Evolutionary conservation across 2,113 vertebrate genomes (phyloP), one percentile per base, ranked within the genome.

Genomic region (Gambusia holbrooki): DNA sequence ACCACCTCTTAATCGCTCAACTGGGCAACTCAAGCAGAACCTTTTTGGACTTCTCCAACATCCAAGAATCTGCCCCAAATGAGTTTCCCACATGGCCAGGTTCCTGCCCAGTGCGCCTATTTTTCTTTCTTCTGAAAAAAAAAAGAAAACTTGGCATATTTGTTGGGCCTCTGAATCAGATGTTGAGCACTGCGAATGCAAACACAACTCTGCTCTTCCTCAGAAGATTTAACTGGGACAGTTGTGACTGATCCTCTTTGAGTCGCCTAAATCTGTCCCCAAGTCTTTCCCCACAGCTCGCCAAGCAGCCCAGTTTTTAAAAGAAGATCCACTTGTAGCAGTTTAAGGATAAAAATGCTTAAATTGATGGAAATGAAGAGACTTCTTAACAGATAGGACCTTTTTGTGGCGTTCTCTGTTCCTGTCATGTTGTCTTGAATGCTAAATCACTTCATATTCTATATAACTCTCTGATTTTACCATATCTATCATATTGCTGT

Each of bases 211-310:
- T 73, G 25, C 42, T 77, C 54, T 35, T 35, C 73, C 69, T 67
- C 64, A n/a, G 51, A 74, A 73, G 83, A 82, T 84, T 90, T 84
- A 84, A 84, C 27, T 71, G 62, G 64, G 64, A 81, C 78, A 81
- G 62, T 84, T 84, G 80, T 81, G 71, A 82, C 83, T 79, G 76
- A 85, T 87, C 79, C 69, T 81, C 76, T 90, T 77, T 75, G 71
- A 76, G 51, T 80, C 32, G n/a, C 69, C 73, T 75, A 73, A 76
- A 69, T 81, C 68, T 54, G 62, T 54, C 65, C 60, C 73, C 5
- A 83, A 84, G 72, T 54, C 51, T 69, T 74, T 7, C 61, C 51
- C 5, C 35, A 17, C 13, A 30, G 19, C 19, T 64, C 51, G 64
- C 68, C 77, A 84, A 82, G 77, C 35, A 66, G 42, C 45, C 58